These are phyloP conservation scores for Prorops nasuta DNA, from an alignment of 1,140 invertebrate species.

Conservation along the genomic window DNA sequence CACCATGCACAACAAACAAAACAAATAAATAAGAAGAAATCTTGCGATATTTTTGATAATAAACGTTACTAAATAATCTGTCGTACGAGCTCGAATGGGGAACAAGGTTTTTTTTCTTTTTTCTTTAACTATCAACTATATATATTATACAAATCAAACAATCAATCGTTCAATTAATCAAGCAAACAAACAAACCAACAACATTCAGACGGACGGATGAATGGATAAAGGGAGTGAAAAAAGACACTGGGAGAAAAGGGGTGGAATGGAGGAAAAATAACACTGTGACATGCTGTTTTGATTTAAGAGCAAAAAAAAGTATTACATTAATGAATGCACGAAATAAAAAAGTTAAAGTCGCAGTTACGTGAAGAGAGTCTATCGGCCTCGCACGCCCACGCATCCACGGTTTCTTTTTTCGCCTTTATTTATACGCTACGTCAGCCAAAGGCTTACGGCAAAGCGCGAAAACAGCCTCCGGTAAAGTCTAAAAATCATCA, in stretches of 20 bases:
- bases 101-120: neutral
- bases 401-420: too few relatives aligned
- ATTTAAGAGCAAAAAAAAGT: neutral
- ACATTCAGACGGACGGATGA: neutral
- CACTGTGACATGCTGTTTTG: neutral
- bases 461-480: too few relatives aligned
- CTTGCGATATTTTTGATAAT: too few relatives aligned
- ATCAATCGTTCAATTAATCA: neutral
- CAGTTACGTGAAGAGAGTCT: neutral
- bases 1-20: too few relatives aligned
- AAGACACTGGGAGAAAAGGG: neutral
- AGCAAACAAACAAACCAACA: conserved; percentile 2
- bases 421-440: too few relatives aligned
- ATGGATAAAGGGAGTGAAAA: neutral
- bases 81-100: too few relatives aligned
- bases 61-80: too few relatives aligned
- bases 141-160: conserved; percentile 1
- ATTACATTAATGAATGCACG: too few relatives aligned
- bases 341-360: too few relatives aligned
- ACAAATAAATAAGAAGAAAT: too few relatives aligned
- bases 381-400: neutral
- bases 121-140: neutral
- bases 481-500: too few relatives aligned
- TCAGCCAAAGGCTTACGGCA: too few relatives aligned
- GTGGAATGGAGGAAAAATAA: conserved; percentile 4